These are phyloP conservation scores for Pomacea canaliculata DNA, from an alignment of 2,888 invertebrate species.

Conservation along the genomic window DNA sequence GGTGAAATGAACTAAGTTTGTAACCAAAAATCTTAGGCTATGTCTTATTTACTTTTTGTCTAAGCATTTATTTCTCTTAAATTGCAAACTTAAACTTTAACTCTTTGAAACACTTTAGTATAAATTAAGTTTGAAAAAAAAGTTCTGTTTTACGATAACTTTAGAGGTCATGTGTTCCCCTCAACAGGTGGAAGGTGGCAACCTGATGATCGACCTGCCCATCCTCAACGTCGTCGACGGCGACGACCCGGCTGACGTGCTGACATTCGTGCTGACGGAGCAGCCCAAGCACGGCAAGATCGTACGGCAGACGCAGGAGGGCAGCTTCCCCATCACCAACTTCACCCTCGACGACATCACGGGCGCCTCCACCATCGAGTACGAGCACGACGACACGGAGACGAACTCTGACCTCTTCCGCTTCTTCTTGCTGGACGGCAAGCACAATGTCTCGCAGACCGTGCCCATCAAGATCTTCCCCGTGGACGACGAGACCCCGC, in stretches of 20 bases:
- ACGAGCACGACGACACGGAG: constrained; percentile 69
- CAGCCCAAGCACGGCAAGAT: constrained; percentile 64
- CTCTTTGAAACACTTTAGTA: no score
- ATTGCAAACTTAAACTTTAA: no score
- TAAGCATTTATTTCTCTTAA: no score
- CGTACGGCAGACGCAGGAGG: constrained; percentile 60
- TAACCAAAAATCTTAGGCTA: no score
- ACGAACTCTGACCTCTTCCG: constrained; percentile 65
- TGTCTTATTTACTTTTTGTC: no score
- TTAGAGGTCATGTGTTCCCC: no score
- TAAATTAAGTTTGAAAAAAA: no score
- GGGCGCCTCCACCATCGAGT: constrained; percentile 62
- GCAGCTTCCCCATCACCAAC: constrained; percentile 54
- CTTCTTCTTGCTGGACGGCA: constrained; percentile 64
- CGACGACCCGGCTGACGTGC: constrained; percentile 63
- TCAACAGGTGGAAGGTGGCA: constrained; percentile 62
- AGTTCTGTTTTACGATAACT: no score
- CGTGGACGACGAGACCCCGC: constrained; percentile 69
- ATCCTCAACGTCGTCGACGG: constrained; percentile 66
- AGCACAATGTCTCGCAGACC: constrained; percentile 60
- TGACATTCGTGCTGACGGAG: constrained; percentile 60
- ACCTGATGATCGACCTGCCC: constrained; percentile 66
- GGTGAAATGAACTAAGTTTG: no score
- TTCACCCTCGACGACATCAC: constrained; percentile 66
- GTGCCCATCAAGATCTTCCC: constrained; percentile 66